Conservation (phyloP, 2,113 vertebrate species). For the Malurus melanocephalus region DNA sequence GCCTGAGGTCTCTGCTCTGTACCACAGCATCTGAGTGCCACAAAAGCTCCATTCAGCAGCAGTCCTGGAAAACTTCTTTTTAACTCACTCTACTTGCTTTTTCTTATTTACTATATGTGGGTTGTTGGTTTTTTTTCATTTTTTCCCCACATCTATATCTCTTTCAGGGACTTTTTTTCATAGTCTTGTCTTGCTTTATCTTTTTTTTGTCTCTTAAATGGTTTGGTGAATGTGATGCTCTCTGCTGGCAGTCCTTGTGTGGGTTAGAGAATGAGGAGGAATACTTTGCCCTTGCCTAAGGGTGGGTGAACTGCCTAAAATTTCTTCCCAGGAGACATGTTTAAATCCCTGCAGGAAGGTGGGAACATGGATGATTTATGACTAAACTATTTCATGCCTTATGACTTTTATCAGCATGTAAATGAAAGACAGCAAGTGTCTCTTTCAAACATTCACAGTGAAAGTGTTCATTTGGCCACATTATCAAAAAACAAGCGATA, state of each 20-base stretch:
- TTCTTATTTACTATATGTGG: background rate
- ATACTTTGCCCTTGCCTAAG: background rate
- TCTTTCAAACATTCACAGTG: background rate
- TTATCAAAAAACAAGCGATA: background rate
- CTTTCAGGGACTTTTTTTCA: background rate
- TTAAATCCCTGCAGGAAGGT: conserved; percentile 17
- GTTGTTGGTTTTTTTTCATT: accelerated
- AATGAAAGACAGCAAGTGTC: background rate
- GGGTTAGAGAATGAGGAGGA: background rate
- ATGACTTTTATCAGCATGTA: conserved; percentile 14
- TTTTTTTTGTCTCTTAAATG: background rate
- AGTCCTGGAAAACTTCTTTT: background rate
- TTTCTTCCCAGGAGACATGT: background rate
- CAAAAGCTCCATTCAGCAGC: background rate
- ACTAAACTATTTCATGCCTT: conserved; percentile 23
- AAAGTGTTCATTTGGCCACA: background rate
- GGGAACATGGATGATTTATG: background rate
- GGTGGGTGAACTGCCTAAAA: background rate
- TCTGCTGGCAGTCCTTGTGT: background rate
- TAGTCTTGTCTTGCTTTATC: background rate
- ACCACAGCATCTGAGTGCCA: background rate
- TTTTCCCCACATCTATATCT: background rate
- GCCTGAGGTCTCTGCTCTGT: background rate
- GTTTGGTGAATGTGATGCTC: accelerated
- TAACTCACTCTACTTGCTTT: background rate